Percentiles rank a stretch among this genome's conserved stretches.
Conservation (phyloP, 1,140 invertebrate genomes). For the Cephus cinctus region DNA sequence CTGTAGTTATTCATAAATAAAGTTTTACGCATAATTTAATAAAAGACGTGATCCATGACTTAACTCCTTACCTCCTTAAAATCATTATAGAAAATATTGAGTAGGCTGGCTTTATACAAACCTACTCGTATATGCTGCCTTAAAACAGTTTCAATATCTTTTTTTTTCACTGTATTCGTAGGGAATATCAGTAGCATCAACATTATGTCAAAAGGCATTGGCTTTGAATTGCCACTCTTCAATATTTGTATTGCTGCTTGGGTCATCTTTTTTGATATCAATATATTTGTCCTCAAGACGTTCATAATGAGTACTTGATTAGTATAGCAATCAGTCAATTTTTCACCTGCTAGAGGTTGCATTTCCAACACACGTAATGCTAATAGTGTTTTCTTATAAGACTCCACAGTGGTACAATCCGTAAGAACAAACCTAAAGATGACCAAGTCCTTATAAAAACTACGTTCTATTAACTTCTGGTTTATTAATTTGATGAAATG, state of each 20-base stretch:
- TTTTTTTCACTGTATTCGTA: conserved; percentile 29
- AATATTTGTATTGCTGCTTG: conserved; percentile 33
- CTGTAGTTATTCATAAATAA: conserved; percentile 19
- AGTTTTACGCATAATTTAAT: background rate
- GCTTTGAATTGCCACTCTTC: conserved; percentile 28
- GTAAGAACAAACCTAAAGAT: conserved; percentile 40
- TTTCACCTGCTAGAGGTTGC: conserved; percentile 35
- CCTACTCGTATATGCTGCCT: conserved; percentile 43
- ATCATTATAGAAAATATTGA: conserved; percentile 32
- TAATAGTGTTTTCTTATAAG: conserved; percentile 37
- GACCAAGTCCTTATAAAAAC: conserved; percentile 1
- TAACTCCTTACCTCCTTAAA: conserved; percentile 29
- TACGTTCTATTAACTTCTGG: background rate
- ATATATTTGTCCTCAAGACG: conserved; percentile 37
- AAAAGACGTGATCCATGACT: background rate
- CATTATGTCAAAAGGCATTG: conserved; percentile 45
- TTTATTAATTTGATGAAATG: conserved; percentile 6
- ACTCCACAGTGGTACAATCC: conserved; percentile 24
- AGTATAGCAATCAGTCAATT: conserved; percentile 37
- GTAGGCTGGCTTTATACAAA: conserved; percentile 38
- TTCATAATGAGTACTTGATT: conserved; percentile 39
- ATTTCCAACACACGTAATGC: conserved; percentile 38
- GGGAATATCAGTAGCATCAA: conserved; percentile 35
- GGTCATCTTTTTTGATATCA: conserved; percentile 32
- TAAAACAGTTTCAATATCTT: conserved; percentile 33